Evolutionary conservation across 2,797 vertebrate genomes (phyloP).

Genomic region (Ptychobarbus kaznakovi): DNA sequence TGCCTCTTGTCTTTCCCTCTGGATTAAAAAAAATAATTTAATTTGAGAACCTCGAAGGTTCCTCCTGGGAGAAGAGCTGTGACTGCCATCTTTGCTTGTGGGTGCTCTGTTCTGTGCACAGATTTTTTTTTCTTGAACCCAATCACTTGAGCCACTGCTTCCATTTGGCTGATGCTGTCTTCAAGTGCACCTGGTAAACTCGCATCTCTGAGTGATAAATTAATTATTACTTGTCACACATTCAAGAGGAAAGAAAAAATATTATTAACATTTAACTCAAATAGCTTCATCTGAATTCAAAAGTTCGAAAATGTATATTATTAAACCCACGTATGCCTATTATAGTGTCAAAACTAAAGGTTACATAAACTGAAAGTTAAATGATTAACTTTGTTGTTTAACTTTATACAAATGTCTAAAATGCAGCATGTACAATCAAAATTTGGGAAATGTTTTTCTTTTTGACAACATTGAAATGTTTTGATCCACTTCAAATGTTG

Average conservation of each 20-base stretch:
- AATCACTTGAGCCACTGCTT: background rate
- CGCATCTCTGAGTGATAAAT: fast-evolving
- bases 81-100: background rate
- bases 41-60: background rate
- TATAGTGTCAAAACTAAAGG: background rate
- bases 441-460: background rate
- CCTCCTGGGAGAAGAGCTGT: too few species aligned
- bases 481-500: background rate
- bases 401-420: background rate
- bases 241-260: background rate
- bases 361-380: background rate
- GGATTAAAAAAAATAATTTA: too few species aligned
- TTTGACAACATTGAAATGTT: background rate
- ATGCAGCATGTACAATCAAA: background rate
- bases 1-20: background rate
- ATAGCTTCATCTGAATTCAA: background rate
- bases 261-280: background rate
- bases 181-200: background rate
- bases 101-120: background rate
- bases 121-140: background rate
- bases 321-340: background rate
- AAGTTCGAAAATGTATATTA: background rate
- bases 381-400: background rate
- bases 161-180: background rate
- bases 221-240: too few species aligned